Percentiles rank a stretch among this genome's conserved stretches.
Conservation (phyloP, 2,113 vertebrate genomes). For the Connochaetes taurinus region DNA sequence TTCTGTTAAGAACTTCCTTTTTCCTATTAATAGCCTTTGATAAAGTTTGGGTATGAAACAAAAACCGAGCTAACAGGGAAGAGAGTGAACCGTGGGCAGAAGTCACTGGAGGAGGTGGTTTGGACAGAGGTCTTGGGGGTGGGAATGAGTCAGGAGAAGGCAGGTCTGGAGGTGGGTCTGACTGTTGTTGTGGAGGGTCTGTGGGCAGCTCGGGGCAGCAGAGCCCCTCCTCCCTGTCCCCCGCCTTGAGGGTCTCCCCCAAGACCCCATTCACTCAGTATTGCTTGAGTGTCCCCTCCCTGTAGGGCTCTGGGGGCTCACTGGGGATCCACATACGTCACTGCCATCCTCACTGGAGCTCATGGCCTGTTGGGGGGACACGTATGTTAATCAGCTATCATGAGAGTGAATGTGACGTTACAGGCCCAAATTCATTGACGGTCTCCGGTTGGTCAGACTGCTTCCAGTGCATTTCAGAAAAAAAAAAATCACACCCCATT, state of each 20-base stretch:
- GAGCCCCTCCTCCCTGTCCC: neutral
- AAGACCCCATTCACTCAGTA: neutral
- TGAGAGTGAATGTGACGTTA: neutral
- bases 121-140: neutral
- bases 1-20: neutral
- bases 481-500: neutral
- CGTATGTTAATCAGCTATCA: accelerated
- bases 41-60: neutral
- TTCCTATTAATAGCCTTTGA: neutral
- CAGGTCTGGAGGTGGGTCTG: neutral
- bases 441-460: neutral
- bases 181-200: accelerated
- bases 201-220: neutral
- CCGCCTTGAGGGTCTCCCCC: neutral
- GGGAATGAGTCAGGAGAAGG: neutral
- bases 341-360: neutral
- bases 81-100: neutral
- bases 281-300: neutral
- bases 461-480: neutral
- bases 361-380: accelerated
- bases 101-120: neutral
- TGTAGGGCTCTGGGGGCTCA: accelerated
- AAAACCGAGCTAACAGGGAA: neutral
- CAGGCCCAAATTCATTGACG: accelerated
- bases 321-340: neutral